Conservation (phyloP, 1,140 invertebrate genomes). For the Parasteatoda tepidariorum region DNA sequence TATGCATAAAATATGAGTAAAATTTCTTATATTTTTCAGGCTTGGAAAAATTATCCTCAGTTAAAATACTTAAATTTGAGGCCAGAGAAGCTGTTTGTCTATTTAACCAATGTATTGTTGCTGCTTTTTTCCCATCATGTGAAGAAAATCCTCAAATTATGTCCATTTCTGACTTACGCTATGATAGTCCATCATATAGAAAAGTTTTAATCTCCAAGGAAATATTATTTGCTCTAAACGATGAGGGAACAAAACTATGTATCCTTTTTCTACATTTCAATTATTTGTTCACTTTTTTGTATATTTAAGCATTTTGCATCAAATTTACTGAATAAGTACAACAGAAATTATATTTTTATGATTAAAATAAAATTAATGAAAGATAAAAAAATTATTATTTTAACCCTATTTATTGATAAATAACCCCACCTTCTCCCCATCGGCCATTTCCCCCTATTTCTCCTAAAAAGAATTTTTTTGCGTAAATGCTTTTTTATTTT, state of each 20-base stretch:
- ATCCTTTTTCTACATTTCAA: slow-evolving; percentile 53
- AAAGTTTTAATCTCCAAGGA: slow-evolving; percentile 43
- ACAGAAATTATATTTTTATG: no score
- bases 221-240: slow-evolving; percentile 37
- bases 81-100: slow-evolving; percentile 47
- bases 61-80: slow-evolving; percentile 47
- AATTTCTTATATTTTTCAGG: background rate
- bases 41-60: background rate
- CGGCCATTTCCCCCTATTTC: no score
- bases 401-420: no score
- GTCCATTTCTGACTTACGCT: slow-evolving; percentile 34
- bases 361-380: no score
- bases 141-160: slow-evolving; percentile 24
- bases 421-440: no score
- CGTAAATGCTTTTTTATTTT: no score
- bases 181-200: slow-evolving; percentile 9
- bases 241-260: slow-evolving; percentile 32
- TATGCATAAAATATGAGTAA: no score
- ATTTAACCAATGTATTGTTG: slow-evolving; percentile 31
- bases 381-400: no score
- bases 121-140: slow-evolving; percentile 31
- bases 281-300: background rate
- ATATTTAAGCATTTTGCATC: no score
- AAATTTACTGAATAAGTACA: no score
- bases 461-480: no score